A percentile compares a stretch with the other conserved stretches of the same genome.
phyloP scores from a whole-genome alignment of 2,113 vertebrate species.

The Probosciger aterrimus region DNA sequence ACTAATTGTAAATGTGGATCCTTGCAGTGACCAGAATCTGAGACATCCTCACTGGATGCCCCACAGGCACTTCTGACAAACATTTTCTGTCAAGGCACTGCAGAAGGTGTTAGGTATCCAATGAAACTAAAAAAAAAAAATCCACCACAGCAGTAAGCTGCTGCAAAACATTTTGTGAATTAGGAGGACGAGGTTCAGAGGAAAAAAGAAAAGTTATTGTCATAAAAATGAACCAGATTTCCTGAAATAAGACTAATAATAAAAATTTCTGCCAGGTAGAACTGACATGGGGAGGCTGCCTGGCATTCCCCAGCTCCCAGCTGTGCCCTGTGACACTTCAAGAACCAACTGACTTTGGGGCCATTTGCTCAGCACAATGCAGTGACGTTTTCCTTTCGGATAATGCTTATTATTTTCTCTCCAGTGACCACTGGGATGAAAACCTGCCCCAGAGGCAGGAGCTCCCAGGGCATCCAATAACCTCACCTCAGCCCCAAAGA shows the following conservation, averaged over 20 bases:
- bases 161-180: background rate
- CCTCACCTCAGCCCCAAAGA: background rate
- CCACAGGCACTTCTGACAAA: background rate
- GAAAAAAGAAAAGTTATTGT: background rate
- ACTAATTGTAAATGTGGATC: background rate
- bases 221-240: background rate
- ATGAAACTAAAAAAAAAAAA: background rate
- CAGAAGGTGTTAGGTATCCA: background rate
- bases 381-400: background rate
- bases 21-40: background rate
- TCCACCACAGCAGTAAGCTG: background rate
- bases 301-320: background rate
- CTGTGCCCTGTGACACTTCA: background rate
- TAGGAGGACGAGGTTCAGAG: background rate
- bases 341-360: background rate
- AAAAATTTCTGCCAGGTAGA: background rate
- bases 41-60: background rate
- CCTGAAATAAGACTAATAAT: background rate
- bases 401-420: background rate
- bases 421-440: background rate
- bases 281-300: background rate
- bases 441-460: background rate
- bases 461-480: fast-evolving
- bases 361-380: background rate
- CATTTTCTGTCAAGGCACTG: background rate